These are phyloP conservation scores for Muraenolepis orangiensis DNA, from an alignment of 2,797 vertebrate species.

Conservation along the genomic window DNA sequence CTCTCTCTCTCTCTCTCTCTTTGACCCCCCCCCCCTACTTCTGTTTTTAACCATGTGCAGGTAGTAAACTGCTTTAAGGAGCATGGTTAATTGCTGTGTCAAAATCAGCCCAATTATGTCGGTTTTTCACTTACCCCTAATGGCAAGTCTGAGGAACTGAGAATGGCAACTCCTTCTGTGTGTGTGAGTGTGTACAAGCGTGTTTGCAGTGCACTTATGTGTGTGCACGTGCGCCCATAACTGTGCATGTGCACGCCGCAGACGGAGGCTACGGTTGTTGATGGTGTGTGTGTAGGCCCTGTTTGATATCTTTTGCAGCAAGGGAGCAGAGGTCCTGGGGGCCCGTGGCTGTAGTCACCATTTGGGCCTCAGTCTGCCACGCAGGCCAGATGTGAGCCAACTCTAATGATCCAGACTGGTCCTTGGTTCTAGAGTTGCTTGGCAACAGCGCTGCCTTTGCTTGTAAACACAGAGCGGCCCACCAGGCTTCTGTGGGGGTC, in stretches of 20 bases:
- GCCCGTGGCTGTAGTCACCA: constrained; percentile 60
- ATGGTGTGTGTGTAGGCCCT: constrained; percentile 23
- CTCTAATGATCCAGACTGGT: constrained; percentile 73
- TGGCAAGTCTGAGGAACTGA: not conserved
- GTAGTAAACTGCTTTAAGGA: constrained; percentile 54
- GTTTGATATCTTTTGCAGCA: constrained; percentile 54
- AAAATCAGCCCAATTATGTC: constrained; percentile 26
- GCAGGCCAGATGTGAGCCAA: constrained; percentile 70
- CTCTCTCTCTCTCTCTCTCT: constrained; percentile 41
- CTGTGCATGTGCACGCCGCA: constrained; percentile 18
- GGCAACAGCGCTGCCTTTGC: constrained; percentile 69
- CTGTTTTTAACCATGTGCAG: constrained; percentile 51
- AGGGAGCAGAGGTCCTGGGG: constrained; percentile 40
- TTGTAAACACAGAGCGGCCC: constrained; percentile 68
- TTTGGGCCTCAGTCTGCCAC: constrained; percentile 51
- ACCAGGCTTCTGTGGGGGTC: constrained; percentile 62
- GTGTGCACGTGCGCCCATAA: too few relatives aligned
- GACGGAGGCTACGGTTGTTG: constrained; percentile 17
- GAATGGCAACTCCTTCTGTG: not conserved
- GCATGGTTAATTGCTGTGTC: constrained; percentile 39
- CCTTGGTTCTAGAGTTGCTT: constrained; percentile 64
- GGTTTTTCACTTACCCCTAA: constrained; percentile 30
- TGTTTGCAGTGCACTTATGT: too few relatives aligned
- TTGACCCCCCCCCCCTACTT: too few relatives aligned
- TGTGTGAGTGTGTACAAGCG: not conserved